A percentile compares a stretch with the other conserved stretches of the same genome.
phyloP scores from a whole-genome alignment of 2,888 invertebrate genomes.

The Hermodice carunculata region DNA sequence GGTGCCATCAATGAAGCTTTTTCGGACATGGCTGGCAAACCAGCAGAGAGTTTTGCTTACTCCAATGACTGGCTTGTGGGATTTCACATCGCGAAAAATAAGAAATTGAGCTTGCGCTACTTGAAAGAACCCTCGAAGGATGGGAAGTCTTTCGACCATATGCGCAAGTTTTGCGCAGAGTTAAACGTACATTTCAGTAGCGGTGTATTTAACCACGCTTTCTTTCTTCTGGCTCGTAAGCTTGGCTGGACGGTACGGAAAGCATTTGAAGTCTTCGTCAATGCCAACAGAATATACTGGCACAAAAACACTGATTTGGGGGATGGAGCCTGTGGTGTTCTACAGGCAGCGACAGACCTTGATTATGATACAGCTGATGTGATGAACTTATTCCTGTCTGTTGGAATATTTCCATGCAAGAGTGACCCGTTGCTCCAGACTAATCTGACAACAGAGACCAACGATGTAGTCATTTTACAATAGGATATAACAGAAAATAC shows the following conservation, averaged over 20 bases:
- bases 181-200: neutral
- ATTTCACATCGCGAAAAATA: neutral
- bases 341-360: neutral
- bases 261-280: neutral
- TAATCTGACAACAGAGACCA: too few species aligned
- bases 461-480: too few species aligned
- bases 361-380: slow-evolving; percentile 5
- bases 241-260: neutral
- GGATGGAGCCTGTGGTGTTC: slow-evolving; percentile 11
- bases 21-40: slow-evolving; percentile 9
- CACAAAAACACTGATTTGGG: neutral
- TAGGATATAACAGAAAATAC: too few species aligned
- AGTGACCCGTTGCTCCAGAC: too few species aligned
- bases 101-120: neutral
- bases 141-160: neutral
- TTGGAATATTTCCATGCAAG: neutral
- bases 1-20: slow-evolving; percentile 12
- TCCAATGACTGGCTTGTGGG: neutral
- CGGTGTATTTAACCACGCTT: slow-evolving; percentile 4
- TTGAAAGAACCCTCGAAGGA: slow-evolving; percentile 2
- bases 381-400: neutral
- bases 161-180: neutral
- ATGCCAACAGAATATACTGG: slow-evolving; percentile 8
- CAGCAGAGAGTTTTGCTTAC: slow-evolving; percentile 9
- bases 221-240: neutral